A percentile compares a stretch with the other conserved stretches of the same genome.
Conservation (phyloP, 2,888 invertebrate species). For the Pachydiplax longipennis region DNA sequence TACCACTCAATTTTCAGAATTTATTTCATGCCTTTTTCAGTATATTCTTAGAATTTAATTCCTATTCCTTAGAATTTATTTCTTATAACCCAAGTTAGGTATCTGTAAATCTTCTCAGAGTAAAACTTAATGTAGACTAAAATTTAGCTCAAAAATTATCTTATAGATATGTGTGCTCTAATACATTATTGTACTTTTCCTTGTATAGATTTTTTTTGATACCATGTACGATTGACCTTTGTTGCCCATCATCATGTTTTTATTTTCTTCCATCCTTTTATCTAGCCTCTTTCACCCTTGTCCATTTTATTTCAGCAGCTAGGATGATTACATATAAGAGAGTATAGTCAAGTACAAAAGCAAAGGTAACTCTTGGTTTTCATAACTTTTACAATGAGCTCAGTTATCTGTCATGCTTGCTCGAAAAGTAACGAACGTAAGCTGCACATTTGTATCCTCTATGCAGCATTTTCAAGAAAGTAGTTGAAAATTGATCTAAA, state of each 20-base stretch:
- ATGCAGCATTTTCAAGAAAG: background rate
- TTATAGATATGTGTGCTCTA: background rate
- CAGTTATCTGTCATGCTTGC: background rate
- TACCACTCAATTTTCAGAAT: no score
- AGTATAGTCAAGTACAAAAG: background rate
- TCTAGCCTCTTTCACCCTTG: background rate
- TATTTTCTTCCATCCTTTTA: background rate
- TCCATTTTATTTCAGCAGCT: slow-evolving; percentile 7
- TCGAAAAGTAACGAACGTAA: background rate
- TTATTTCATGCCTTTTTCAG: no score
- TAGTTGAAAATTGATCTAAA: background rate
- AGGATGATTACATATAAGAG: background rate
- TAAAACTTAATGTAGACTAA: no score
- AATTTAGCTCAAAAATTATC: background rate
- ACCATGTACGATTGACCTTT: background rate
- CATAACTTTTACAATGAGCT: slow-evolving; percentile 24
- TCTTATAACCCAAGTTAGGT: no score
- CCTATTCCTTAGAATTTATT: no score
- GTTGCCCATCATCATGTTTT: background rate
- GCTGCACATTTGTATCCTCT: background rate
- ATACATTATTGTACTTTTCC: background rate
- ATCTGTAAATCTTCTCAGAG: no score
- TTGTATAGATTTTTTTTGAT: background rate
- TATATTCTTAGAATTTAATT: no score
- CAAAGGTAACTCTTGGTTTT: background rate